These are phyloP conservation scores for Erebia ligea DNA, from an alignment of 2,888 invertebrate species.

Conservation along the genomic window DNA sequence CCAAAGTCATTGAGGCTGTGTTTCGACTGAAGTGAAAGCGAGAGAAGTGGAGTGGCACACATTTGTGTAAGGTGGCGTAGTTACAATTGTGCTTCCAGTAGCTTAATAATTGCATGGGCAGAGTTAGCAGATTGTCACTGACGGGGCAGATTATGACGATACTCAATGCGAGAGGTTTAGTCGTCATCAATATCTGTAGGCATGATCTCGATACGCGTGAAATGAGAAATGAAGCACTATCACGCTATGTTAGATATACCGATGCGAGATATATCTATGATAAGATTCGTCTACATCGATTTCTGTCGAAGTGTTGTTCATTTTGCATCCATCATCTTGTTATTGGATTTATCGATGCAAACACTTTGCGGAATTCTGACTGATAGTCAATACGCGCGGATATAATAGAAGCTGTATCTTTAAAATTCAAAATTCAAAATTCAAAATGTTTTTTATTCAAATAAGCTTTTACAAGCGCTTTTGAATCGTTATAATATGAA, in stretches of 20 bases:
- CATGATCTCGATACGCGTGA: slow-evolving; percentile 25
- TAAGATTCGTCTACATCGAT: slow-evolving; percentile 8
- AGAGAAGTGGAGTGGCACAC: too few species aligned
- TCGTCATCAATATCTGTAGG: slow-evolving; percentile 31
- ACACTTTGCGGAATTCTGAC: not conserved
- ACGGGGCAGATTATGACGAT: slow-evolving; percentile 21
- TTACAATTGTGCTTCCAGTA: too few species aligned
- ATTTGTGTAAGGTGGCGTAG: too few species aligned
- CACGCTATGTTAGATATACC: slow-evolving; percentile 12
- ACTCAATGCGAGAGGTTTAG: slow-evolving; percentile 17
- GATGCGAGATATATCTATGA: slow-evolving; percentile 26
- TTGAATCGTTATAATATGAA: too few species aligned
- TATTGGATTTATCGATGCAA: not conserved
- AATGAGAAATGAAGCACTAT: slow-evolving; percentile 9
- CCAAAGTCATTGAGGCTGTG: too few species aligned
- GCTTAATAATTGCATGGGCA: not conserved
- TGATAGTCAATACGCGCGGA: too few species aligned
- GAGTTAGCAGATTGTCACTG: slow-evolving; percentile 10
- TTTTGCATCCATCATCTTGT: slow-evolving; percentile 9
- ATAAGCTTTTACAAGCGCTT: too few species aligned
- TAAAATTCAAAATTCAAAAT: too few species aligned
- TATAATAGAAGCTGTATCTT: too few species aligned
- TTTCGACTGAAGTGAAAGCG: too few species aligned
- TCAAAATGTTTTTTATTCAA: too few species aligned
- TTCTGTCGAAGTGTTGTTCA: slow-evolving; percentile 8